A percentile compares a stretch with the other conserved stretches of the same genome.
Conservation (phyloP, 1,140 invertebrate species). For the Drosophila malerkotliana region DNA sequence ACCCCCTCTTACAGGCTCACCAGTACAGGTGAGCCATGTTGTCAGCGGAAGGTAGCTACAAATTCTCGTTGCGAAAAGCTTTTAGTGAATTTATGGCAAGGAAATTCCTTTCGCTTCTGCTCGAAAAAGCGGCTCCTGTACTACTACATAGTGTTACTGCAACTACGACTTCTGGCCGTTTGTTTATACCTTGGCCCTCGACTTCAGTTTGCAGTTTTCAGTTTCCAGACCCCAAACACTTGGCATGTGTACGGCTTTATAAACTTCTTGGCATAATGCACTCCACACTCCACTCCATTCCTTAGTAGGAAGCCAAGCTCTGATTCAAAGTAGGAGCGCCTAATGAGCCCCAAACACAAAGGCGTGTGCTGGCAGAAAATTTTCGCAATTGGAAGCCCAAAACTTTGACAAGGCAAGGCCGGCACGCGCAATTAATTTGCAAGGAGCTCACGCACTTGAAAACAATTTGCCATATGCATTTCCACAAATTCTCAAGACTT, state of each 20-base stretch:
- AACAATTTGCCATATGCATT: slow-evolving; percentile 56
- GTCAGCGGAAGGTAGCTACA: slow-evolving; percentile 80
- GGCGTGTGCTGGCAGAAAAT: slow-evolving; percentile 25
- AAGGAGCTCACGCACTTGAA: slow-evolving; percentile 28
- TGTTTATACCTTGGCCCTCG: slow-evolving; percentile 65
- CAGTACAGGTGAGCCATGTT: slow-evolving; percentile 72
- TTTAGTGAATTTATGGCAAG: slow-evolving; percentile 82
- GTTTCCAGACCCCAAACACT: slow-evolving; percentile 21
- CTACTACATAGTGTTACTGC: too few relatives aligned
- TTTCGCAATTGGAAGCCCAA: slow-evolving; percentile 52
- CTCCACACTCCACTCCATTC: slow-evolving; percentile 18
- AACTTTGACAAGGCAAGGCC: slow-evolving; percentile 36
- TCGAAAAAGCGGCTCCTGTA: slow-evolving; percentile 27
- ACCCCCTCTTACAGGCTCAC: neutral
- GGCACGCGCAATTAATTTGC: slow-evolving; percentile 66
- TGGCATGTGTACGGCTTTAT: slow-evolving; percentile 50
- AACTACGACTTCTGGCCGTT: slow-evolving; percentile 42
- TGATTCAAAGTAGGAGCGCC: slow-evolving; percentile 21
- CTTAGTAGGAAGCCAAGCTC: slow-evolving; percentile 16
- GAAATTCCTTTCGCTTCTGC: slow-evolving; percentile 67
- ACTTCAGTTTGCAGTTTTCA: neutral
- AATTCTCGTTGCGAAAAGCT: slow-evolving; percentile 79
- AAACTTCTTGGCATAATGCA: slow-evolving; percentile 61
- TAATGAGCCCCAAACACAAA: slow-evolving; percentile 53
- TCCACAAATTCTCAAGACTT: slow-evolving; percentile 38